Evolutionary conservation across 2,113 vertebrate genomes (phyloP).

Genomic region (Donacobius atricapilla): DNA sequence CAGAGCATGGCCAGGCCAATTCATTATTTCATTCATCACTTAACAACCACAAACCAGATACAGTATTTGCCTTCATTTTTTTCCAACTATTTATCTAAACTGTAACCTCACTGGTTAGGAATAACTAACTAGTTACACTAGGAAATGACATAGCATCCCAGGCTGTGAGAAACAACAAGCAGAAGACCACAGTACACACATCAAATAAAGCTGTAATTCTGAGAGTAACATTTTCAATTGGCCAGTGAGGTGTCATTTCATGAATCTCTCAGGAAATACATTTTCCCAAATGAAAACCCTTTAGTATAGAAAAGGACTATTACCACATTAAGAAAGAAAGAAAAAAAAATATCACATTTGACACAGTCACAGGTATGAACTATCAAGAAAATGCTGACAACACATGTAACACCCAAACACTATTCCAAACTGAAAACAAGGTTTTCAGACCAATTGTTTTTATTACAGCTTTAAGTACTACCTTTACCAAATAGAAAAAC

Average conservation of each 20-base stretch:
- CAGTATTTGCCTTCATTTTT: neutral
- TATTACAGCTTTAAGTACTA: neutral
- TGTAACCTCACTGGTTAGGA: neutral
- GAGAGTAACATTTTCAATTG: neutral
- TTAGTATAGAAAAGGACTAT: neutral
- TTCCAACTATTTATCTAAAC: neutral
- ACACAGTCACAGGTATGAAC: neutral
- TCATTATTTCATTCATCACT: neutral
- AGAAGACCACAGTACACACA: neutral
- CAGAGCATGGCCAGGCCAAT: neutral
- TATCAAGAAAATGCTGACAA: neutral
- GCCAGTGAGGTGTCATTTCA: neutral
- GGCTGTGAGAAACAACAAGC: neutral
- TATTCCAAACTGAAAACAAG: neutral
- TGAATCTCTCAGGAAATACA: neutral
- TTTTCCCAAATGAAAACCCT: neutral
- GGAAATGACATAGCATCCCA: neutral
- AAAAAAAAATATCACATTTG: neutral
- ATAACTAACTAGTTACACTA: neutral
- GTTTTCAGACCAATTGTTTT: neutral
- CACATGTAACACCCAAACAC: neutral
- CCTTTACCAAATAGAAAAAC: neutral
- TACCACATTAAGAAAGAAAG: neutral
- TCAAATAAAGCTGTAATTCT: neutral
- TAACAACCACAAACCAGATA: neutral